Conservation (phyloP, 2,797 vertebrate genomes). For the Glyptemys insculpta region DNA sequence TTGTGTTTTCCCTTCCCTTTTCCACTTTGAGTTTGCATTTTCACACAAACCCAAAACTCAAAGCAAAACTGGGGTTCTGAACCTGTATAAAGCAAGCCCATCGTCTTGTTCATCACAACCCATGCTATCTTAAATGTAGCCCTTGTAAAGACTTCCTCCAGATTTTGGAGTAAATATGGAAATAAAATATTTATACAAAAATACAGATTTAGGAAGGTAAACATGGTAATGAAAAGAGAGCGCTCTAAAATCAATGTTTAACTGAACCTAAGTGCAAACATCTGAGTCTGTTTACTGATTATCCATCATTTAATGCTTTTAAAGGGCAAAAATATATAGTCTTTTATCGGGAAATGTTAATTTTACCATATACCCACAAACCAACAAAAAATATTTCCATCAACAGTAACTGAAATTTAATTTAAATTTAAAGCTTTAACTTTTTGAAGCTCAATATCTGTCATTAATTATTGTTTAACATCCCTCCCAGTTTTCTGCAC, state of each 20-base stretch:
- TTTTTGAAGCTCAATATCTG: not conserved
- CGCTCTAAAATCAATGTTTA: not conserved
- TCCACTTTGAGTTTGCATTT: not conserved
- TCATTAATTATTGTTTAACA: not conserved
- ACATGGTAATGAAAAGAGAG: not conserved
- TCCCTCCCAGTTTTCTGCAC: not conserved
- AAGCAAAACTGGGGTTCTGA: not conserved
- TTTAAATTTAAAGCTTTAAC: not conserved
- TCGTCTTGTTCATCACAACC: not conserved
- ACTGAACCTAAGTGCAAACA: not conserved
- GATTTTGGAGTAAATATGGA: not conserved
- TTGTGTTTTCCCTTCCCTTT: not conserved
- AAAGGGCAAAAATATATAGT: not conserved
- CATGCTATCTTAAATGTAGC: no score
- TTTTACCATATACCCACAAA: not conserved
- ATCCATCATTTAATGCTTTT: not conserved
- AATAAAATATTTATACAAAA: not conserved
- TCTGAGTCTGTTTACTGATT: not conserved
- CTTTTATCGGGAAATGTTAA: not conserved
- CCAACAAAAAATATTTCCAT: not conserved
- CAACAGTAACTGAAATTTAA: not conserved
- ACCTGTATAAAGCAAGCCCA: not conserved
- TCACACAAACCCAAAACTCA: not conserved
- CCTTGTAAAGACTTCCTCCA: not conserved
- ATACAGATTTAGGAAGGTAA: not conserved